These are phyloP conservation scores for Thalassaphorura encarpata DNA, from an alignment of 1,140 invertebrate genomes.

Conservation along the genomic window DNA sequence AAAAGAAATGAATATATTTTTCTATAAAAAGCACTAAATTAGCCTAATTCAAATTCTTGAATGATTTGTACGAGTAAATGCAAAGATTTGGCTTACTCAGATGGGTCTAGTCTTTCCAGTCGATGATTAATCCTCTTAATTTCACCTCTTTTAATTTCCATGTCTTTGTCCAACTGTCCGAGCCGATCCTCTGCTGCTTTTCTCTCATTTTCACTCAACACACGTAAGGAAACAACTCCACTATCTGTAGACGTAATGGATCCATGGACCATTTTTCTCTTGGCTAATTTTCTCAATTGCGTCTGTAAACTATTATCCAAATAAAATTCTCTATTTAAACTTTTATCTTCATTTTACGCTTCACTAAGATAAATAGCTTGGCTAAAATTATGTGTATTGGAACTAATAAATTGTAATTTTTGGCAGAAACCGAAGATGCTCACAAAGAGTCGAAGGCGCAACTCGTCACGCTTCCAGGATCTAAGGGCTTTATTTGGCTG, in stretches of 20 bases:
- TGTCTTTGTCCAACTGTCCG: constrained; percentile 51
- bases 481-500: too few species aligned
- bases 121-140: constrained; percentile 65
- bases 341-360: too few species aligned
- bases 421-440: too few species aligned
- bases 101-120: constrained; percentile 63
- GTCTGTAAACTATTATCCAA: constrained; percentile 25
- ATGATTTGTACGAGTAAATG: background rate
- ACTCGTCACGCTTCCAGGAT: too few species aligned
- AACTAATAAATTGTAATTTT: too few species aligned
- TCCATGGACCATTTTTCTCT: constrained; percentile 29
- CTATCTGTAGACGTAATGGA: constrained; percentile 35
- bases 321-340: too few species aligned
- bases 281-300: constrained; percentile 29
- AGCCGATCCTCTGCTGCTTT: constrained; percentile 57
- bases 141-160: constrained; percentile 56
- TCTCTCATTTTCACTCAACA: constrained; percentile 44
- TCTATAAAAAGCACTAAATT: too few species aligned
- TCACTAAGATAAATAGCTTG: too few species aligned
- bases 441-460: too few species aligned
- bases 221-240: constrained; percentile 36
- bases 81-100: constrained; percentile 51
- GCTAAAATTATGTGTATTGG: too few species aligned
- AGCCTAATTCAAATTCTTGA: background rate
- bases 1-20: too few species aligned